These are phyloP conservation scores for Pachyseris speciosa DNA, from an alignment of 64 coral and sea anemone genomes.

Conservation along the genomic window DNA sequence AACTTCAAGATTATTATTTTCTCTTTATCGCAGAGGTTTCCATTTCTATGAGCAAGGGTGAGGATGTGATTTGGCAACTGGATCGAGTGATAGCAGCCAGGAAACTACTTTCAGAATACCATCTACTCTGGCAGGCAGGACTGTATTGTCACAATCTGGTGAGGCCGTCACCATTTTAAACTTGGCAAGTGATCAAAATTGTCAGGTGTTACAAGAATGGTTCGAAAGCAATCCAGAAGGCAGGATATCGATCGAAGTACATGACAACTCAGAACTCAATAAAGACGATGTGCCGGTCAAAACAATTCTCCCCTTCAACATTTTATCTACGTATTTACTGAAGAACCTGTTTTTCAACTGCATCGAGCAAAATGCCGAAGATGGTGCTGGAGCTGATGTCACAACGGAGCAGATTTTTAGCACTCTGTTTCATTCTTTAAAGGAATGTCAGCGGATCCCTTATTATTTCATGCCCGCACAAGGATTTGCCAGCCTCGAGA, in stretches of 20 bases:
- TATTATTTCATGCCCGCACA: not conserved
- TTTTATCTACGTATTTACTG: conserved; percentile 39
- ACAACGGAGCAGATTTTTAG: conserved; percentile 23
- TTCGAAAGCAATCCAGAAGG: not conserved
- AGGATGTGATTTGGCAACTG: not conserved
- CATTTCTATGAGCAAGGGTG: not conserved
- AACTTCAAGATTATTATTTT: too few relatives aligned
- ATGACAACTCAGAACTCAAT: not conserved
- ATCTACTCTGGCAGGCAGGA: not conserved
- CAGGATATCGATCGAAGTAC: not conserved
- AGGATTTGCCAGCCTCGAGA: not conserved
- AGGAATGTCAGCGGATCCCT: not conserved
- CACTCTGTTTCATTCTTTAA: not conserved
- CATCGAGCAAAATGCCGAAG: conserved; percentile 6
- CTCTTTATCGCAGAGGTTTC: too few relatives aligned
- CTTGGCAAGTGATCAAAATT: not conserved
- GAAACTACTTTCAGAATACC: not conserved
- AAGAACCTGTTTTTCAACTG: conserved; percentile 64
- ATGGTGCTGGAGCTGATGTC: not conserved
- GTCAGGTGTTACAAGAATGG: not conserved
- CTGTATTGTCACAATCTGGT: not conserved
- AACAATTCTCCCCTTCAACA: conserved; percentile 26
- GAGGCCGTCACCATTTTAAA: not conserved
- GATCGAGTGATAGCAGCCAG: not conserved
- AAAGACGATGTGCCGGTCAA: not conserved